Base-by-base conservation (phyloP, 2,797 vertebrate species). In the Rhabdomys pumilio region DNA sequence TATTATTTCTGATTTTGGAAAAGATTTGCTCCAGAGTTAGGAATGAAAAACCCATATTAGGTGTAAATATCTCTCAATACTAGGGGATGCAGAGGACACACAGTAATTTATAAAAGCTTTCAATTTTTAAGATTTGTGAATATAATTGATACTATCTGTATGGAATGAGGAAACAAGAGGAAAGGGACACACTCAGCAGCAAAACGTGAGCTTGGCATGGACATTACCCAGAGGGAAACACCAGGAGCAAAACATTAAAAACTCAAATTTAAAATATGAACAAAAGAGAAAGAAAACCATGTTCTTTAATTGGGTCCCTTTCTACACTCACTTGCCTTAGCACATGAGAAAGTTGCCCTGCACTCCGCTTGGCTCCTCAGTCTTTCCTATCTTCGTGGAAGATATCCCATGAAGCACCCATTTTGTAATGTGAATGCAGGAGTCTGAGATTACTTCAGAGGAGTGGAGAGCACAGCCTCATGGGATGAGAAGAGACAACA, bases 1-100 rank as follows among this genome's bases (percentile, higher is more conserved):
- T 0, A 69, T 92, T 90, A 61, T 93, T 96, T 95, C 29, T 73
- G 88, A n/a, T 6, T 47, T 65, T 61, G 17, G 2, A 69, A 41
- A 53, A 91, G 22, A 55, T 8, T 59, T 89, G 12, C 17, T 92
- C 11, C 65, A 72, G n/a, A 82, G 0, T 61, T 87, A 84, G 6
- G 13, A 92, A 59, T 34, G 19, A 75, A 50, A 38, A 72, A 50
- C 2, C 4, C 77, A 10, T 24, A 91, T 26, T 47, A n/a, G 8
- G 2, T 34, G 31, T 55, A n/a, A 29, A n/a, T 34, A 57, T 14
- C 12, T 69, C 38, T 83, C 8, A 69, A 2, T 76, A 53, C 10
- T 41, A 90, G 11, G 44, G 69, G 47, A 88, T 15, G 26, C 4
- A 38, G 22, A 50, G 14, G 77, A 93, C 6, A 57, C 29, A 34